Base-by-base conservation (phyloP, 2,888 invertebrate genomes). In the Ellobium chinense region DNA sequence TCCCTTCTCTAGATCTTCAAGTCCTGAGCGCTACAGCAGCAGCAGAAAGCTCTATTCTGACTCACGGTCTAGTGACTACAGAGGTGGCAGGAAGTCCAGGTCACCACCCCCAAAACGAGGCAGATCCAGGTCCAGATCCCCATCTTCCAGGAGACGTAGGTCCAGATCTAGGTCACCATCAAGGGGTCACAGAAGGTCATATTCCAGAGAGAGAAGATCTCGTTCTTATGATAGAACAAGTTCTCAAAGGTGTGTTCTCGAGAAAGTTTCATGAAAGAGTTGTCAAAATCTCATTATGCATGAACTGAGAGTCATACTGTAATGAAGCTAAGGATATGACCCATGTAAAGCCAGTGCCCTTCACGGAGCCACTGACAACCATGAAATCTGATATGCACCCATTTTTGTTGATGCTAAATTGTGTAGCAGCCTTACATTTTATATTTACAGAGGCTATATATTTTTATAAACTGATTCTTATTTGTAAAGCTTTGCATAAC, bases 141-240 rank as follows among this genome's bases (percentile, higher is more conserved):
- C 68, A 1, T 78, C 77, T 39, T 56, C 70, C 5, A 84, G 82
- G 80, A 75, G 72, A 46, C 76, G 75, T n/a, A 78, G 82, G 62
- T 62, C 46, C 39, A 83, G 83, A 37, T 84, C 85, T 56, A 77
- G 84, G 69, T 83, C 84, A 74, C 31, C 65, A 29, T 86, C 85
- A 60, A 79, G 81, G 3, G 82, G 84, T 69, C 85, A 84, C 46
- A 85, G 84, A 21, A 75, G 66, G 80, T 84, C 54, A 62, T 81
- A 65, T 80, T 77, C 63, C n/a, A 78, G 62, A 70, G 80, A 65
- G 27, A 36, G 18, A 12, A 54, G 58, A 34, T 63, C 54, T 18
- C 5, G 12, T 27, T 36, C 54, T n/a, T n/a, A n/a, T n/a, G 69
- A 68, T 34, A 66, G 27, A 68, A 34, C 37, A 39, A 34, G n/a